These are phyloP conservation scores for Trachelus troglodyta DNA, from an alignment of 2,888 invertebrate species.

Conservation along the genomic window DNA sequence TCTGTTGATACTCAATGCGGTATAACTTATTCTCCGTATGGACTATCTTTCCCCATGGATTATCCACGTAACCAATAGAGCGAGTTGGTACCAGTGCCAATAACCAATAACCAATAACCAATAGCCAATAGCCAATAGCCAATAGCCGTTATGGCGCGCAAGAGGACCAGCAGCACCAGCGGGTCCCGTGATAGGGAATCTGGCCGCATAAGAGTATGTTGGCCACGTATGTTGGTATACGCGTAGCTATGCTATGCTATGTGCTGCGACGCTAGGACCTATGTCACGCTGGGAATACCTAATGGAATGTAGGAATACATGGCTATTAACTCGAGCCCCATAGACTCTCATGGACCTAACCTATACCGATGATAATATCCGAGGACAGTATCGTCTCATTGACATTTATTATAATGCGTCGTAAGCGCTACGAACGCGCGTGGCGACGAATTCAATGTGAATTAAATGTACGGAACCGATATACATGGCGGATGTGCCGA, in stretches of 20 bases:
- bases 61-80: background rate
- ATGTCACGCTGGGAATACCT: background rate
- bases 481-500: background rate
- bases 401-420: background rate
- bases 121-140: background rate
- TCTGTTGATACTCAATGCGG: slow-evolving; percentile 42
- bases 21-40: slow-evolving; percentile 36
- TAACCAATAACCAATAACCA: slow-evolving; percentile 7
- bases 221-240: background rate
- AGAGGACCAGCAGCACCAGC: background rate
- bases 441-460: background rate
- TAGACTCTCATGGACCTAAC: background rate
- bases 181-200: background rate
- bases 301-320: slow-evolving; percentile 12
- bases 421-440: background rate
- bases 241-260: background rate
- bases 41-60: slow-evolving; percentile 10
- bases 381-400: background rate
- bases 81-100: background rate
- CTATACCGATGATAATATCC: background rate
- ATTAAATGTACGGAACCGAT: background rate
- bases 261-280: background rate
- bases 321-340: slow-evolving; percentile 5
- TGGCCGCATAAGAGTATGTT: background rate
- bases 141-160: background rate